phyloP scores from a whole-genome alignment of 2,113 vertebrate genomes.

The Nycticebus coucang region DNA sequence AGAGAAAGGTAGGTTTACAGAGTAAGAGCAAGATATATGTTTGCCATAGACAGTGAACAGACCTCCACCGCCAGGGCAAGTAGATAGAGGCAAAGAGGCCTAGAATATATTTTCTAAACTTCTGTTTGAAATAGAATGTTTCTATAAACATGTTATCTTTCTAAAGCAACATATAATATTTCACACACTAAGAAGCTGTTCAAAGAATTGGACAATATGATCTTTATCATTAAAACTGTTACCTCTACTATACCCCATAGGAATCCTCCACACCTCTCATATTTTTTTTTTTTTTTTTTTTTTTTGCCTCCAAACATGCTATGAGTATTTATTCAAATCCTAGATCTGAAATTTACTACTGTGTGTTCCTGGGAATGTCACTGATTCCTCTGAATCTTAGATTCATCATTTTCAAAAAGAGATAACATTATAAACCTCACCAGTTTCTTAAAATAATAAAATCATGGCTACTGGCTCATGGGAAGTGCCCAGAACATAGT shows the following conservation, averaged over 20 bases:
- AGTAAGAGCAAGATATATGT: too few relatives aligned
- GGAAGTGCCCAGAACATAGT: neutral
- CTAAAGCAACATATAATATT: slow-evolving; percentile 1
- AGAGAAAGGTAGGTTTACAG: too few relatives aligned
- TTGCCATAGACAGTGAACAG: too few relatives aligned
- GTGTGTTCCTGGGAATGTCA: neutral
- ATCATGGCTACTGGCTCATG: neutral
- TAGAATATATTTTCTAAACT: neutral
- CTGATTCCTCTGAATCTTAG: neutral
- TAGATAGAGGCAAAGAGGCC: neutral
- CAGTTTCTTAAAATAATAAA: slow-evolving; percentile 3
- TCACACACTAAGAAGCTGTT: neutral
- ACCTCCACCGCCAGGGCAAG: too few relatives aligned
- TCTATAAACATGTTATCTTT: neutral
- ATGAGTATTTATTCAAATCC: neutral
- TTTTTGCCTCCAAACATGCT: neutral
- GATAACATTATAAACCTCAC: neutral
- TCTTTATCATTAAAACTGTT: neutral
- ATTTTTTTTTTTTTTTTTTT: neutral
- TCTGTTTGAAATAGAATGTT: neutral
- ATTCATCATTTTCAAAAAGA: neutral
- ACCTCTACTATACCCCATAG: neutral
- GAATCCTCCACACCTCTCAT: neutral
- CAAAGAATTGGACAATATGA: neutral
- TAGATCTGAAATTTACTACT: neutral